Base-by-base conservation (phyloP, 92 coral and sea anemone species). In the Metridium senile region DNA sequence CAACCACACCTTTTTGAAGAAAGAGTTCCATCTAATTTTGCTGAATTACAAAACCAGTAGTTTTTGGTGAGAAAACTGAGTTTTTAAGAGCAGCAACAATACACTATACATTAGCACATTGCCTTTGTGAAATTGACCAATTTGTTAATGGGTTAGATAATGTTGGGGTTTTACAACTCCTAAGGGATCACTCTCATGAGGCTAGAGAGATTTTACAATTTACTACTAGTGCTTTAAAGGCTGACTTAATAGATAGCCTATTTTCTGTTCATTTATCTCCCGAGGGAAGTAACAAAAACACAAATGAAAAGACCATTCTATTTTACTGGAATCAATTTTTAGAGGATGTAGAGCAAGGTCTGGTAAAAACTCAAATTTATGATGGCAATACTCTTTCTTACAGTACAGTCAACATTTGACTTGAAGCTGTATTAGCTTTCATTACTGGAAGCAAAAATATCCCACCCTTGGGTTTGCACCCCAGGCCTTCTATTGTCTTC, bases 341-440 rank as follows among this genome's bases (percentile, higher is more conserved):
- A 59, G 85, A 79, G 64, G 85, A 85, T 85, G 71, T 78, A 62
- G 89, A 85, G 71, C 78, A 74, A 81, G 85, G 75, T 43, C 73
- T 43, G 33, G 79, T 58, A 33, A 58, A 43, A 0, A 58, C 69
- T 59, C 47, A 53, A 33, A 70, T 75, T 57, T 76, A 52, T 75
- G 82, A 74, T 69, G 26, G 64, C 35, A 49, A 69, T n/a, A 64
- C 35, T 63, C 35, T 32, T 11, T 31, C 65, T 30, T 52, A 70
- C 27, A 65, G 62, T 1, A 77, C 72, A 45, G 86, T 86, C 19
- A 69, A 77, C 31, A 52, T 86, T 22, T 64, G 72, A 22, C 66
- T 81, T 43, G 65, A 59, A 26, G 70, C 79, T 67, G 76, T 85
- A 21, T 53, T 85, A 32, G 80, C 75, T 47, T 85, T 85, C 31